A percentile compares a stretch with the other conserved stretches of the same genome.
phyloP scores from a whole-genome alignment of 2,113 vertebrate species.

The Oryctolagus cuniculus region DNA sequence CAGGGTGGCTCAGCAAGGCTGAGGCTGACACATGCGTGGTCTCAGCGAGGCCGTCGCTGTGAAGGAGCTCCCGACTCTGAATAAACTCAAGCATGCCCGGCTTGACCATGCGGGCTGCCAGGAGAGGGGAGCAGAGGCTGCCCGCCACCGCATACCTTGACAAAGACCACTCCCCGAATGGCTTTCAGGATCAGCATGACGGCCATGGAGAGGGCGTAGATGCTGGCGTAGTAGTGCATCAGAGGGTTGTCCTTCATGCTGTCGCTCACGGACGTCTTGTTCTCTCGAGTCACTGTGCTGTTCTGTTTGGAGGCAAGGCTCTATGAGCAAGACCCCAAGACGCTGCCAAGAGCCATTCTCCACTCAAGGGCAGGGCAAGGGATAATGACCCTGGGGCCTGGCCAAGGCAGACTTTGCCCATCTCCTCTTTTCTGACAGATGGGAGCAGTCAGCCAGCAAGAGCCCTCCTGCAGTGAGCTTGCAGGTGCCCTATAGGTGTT shows the following conservation, averaged over 20 bases:
- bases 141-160: slow-evolving; percentile 89
- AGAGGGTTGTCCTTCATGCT: slow-evolving; percentile 96
- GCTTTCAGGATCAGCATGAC: slow-evolving; percentile 95
- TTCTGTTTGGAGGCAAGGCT: slow-evolving; percentile 87
- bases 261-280: slow-evolving; percentile 89
- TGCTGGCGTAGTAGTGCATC: slow-evolving; percentile 93
- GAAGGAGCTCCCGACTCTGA: neutral
- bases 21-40: too few species aligned
- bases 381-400: neutral
- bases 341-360: neutral
- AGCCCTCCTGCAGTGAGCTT: neutral
- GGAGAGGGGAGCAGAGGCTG: neutral
- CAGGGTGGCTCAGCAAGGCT: neutral
- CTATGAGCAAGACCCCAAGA: neutral
- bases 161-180: slow-evolving; percentile 93
- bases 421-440: neutral
- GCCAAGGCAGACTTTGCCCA: neutral
- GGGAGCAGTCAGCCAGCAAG: neutral
- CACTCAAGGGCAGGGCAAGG: neutral
- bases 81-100: fast-evolving
- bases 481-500: neutral
- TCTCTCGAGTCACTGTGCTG: slow-evolving; percentile 88
- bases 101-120: neutral
- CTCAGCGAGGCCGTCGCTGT: neutral
- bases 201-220: slow-evolving; percentile 96